Evolutionary conservation across 37 sponge, comb jelly and placozoan species (phyloP).

Genomic region (Oscarella lobularis): DNA sequence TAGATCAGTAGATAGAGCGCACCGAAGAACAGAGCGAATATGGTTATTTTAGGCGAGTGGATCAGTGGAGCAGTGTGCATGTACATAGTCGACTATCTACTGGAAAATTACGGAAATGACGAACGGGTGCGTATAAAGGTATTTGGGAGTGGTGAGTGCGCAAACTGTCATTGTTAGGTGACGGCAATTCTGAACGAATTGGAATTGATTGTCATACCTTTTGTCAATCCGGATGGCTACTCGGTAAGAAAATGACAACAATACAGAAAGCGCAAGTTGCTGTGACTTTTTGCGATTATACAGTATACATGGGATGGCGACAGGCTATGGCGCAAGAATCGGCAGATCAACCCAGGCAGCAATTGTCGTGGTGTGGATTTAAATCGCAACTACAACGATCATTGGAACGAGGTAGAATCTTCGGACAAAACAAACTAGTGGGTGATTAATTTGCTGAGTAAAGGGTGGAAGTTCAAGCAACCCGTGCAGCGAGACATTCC

Average conservation of each 20-base stretch:
- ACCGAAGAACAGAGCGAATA: too few relatives aligned
- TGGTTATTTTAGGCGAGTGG: constrained; percentile 75
- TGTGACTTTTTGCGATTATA: too few relatives aligned
- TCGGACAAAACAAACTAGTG: neutral
- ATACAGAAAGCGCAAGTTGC: neutral
- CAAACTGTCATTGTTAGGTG: too few relatives aligned
- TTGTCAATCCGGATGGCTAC: constrained; percentile 81
- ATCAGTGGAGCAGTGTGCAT: constrained; percentile 70
- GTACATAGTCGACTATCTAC: constrained; percentile 45
- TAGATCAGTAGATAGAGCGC: too few relatives aligned
- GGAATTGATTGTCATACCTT: constrained; percentile 52
- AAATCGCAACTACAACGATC: constrained; percentile 60
- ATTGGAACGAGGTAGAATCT: constrained; percentile 26
- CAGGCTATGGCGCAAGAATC: constrained; percentile 72
- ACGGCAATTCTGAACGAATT: neutral
- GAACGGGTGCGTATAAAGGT: too few relatives aligned
- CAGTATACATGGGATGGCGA: constrained; percentile 50
- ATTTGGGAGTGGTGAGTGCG: too few relatives aligned
- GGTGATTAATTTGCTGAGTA: neutral
- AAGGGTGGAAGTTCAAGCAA: constrained; percentile 45
- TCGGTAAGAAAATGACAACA: too few relatives aligned
- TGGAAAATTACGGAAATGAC: constrained; percentile 23
- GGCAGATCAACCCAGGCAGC: constrained; percentile 4
- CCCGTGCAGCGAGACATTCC: constrained; percentile 61
- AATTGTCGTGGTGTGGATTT: constrained; percentile 64